phyloP scores from a whole-genome alignment of 2,888 invertebrate genomes.

The Clunio marinus region DNA sequence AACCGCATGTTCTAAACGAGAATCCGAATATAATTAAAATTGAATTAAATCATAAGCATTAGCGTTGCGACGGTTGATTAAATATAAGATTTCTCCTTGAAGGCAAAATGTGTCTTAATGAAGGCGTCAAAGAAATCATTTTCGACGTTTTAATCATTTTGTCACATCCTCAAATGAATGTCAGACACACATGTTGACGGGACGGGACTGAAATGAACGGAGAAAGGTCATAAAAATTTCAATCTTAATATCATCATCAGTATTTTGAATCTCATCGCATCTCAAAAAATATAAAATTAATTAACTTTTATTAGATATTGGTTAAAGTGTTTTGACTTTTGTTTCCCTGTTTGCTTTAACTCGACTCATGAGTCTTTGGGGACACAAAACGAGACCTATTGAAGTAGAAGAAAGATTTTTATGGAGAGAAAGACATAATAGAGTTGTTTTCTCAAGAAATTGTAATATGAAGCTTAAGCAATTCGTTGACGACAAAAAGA shows the following conservation, averaged over 20 bases:
- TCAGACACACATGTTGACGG: neutral
- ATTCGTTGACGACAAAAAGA: neutral
- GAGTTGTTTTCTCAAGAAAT: neutral
- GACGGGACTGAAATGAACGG: too few relatives aligned
- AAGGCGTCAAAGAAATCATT: slow-evolving; percentile 11
- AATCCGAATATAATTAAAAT: slow-evolving; percentile 25
- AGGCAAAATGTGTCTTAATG: neutral
- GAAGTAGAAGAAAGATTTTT: neutral
- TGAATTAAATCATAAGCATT: slow-evolving; percentile 16
- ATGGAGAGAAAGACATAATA: neutral
- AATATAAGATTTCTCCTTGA: neutral
- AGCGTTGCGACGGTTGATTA: neutral
- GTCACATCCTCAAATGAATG: slow-evolving; percentile 25
- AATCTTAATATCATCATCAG: neutral
- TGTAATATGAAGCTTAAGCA: neutral
- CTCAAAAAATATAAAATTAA: neutral
- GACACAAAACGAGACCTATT: neutral
- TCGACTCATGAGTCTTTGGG: neutral
- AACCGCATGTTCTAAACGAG: slow-evolving; percentile 3
- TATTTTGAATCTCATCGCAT: neutral
- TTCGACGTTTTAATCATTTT: slow-evolving; percentile 6
- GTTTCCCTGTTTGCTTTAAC: neutral
- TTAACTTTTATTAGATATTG: neutral
- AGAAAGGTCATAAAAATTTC: slow-evolving; percentile 24
- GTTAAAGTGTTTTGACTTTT: neutral